phyloP scores from a whole-genome alignment of 2,113 vertebrate genomes.

The Menidia beryllina region DNA sequence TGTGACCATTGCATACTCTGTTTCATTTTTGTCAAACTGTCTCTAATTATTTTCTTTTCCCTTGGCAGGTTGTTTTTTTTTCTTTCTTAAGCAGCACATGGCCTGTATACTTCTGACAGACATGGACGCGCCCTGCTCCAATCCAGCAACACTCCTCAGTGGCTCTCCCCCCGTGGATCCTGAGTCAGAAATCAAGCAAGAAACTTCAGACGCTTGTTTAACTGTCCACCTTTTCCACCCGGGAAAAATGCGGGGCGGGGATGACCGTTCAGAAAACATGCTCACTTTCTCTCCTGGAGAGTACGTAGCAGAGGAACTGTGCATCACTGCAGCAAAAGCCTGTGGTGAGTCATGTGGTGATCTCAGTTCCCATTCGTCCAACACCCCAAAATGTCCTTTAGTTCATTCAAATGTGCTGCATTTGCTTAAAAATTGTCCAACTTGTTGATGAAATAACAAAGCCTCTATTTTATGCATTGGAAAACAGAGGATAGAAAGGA shows the following conservation, averaged over 20 bases:
- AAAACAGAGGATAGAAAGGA: neutral
- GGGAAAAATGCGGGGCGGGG: slow-evolving; percentile 61
- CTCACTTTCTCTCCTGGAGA: slow-evolving; percentile 88
- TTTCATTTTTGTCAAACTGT: neutral
- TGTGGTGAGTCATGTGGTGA: slow-evolving; percentile 85
- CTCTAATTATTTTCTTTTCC: neutral
- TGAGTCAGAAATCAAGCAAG: slow-evolving; percentile 76
- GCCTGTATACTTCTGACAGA: slow-evolving; percentile 88
- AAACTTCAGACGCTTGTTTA: slow-evolving; percentile 73
- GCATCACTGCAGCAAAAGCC: slow-evolving; percentile 88
- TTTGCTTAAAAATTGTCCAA: neutral
- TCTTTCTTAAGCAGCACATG: slow-evolving; percentile 73
- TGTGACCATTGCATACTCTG: neutral
- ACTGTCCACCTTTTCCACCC: slow-evolving; percentile 87
- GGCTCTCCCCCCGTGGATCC: slow-evolving; percentile 36
- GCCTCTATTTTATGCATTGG: neutral
- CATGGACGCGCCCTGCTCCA: slow-evolving; percentile 80
- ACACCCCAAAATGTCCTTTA: neutral
- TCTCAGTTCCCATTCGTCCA: slow-evolving; percentile 16
- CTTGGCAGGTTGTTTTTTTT: slow-evolving; percentile 68
- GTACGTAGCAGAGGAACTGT: slow-evolving; percentile 92
- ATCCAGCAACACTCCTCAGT: slow-evolving; percentile 30
- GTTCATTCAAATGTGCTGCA: neutral
- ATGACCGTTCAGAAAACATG: slow-evolving; percentile 54
- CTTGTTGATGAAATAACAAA: neutral